Base-by-base conservation (phyloP, 2,113 vertebrate species). In the Corythaeola cristata region DNA sequence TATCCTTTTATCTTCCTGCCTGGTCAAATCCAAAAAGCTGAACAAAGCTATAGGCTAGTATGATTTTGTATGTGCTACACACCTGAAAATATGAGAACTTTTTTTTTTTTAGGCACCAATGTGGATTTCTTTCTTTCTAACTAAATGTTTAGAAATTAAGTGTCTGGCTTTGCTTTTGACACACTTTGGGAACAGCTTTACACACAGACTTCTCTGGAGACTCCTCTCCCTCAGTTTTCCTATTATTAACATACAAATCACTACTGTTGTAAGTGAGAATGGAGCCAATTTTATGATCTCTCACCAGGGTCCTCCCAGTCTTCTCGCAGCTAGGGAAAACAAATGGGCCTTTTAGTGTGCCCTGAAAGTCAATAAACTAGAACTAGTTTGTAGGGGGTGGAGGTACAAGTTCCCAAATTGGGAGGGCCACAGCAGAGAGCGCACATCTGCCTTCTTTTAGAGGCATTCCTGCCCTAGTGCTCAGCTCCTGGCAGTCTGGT, bases 261-360 rank as follows among this genome's bases (percentile, higher is more conserved):
- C 85, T 86, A 49, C 59, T n/a, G 27, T 76, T 88, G 53, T 82
- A 67, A 82, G 52, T 45, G 72, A 84, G 66, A 96, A 74, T 50
- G 28, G 37, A 95, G 60, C 56, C 41, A 30, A 27, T 92, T 93
- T 96, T 87, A 89, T 74, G 67, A 73, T 73, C 86, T 90, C 83
- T 73, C 86, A 89, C 21, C 79, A 81, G 76, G 52, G 28, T 93
- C 59, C 52, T 87, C 64, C 33, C 39, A 59, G 41, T 74, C 50
- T 66, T 71, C 45, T 88, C 12, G 2, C 86, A 95, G 60, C 68
- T 67, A 52, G 37, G 66, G 68, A 84, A 85, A 96, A 89, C 72
- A 96, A 96, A 96, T 81, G 76, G 73, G 28, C 41, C 44, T 92
- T 93, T 77, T 72, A 89, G 47, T 66, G 47, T 75, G 64, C 68